Conservation (phyloP, 2,797 vertebrate species). For the Echiichthys vipera region DNA sequence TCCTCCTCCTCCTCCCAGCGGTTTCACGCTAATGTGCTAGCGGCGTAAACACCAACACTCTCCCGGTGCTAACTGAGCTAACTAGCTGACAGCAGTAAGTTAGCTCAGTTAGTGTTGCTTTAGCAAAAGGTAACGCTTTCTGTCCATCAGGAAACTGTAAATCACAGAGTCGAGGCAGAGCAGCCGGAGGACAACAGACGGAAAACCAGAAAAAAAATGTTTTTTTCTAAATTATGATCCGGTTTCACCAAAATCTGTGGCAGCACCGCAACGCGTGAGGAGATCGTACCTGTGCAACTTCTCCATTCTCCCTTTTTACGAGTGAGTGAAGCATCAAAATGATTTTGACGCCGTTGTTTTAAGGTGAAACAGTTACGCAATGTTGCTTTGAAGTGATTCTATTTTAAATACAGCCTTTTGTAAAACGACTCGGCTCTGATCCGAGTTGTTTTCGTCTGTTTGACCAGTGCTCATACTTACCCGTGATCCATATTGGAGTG, state of each 20-base stretch:
- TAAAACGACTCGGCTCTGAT: slow-evolving; percentile 63
- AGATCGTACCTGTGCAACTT: not conserved
- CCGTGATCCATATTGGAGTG: slow-evolving; percentile 67
- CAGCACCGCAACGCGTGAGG: no score
- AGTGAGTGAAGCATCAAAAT: not conserved
- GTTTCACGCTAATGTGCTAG: not conserved
- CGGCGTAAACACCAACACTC: no score
- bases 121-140: not conserved
- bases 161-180: not conserved
- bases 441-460: slow-evolving; percentile 24
- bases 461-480: slow-evolving; percentile 38
- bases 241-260: no score
- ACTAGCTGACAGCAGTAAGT: no score
- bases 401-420: slow-evolving; percentile 52
- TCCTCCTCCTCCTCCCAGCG: not conserved
- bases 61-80: no score
- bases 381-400: slow-evolving; percentile 30
- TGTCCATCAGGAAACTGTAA: not conserved
- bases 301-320: not conserved
- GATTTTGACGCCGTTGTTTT: not conserved
- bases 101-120: no score
- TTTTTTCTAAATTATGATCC: no score
- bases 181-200: not conserved
- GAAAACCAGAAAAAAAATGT: not conserved
- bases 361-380: not conserved